Percentiles rank a stretch among this genome's conserved stretches.
These are phyloP conservation scores for Tubulanus polymorphus DNA, from an alignment of 2,888 invertebrate genomes.

Conservation along the genomic window DNA sequence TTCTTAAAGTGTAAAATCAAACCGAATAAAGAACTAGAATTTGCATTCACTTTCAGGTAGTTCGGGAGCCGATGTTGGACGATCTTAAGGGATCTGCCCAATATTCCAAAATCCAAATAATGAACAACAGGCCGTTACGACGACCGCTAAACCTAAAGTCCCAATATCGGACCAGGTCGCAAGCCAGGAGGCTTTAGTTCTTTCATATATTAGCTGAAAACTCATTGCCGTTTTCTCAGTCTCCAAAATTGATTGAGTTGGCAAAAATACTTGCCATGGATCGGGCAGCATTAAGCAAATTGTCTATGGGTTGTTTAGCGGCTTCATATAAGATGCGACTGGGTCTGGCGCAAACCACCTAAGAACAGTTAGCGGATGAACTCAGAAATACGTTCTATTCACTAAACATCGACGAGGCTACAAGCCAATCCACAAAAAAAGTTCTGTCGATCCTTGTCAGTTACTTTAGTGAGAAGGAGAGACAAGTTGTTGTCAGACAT, in stretches of 20 bases:
- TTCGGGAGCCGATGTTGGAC: too few relatives aligned
- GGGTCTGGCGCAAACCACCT: constrained; percentile 8
- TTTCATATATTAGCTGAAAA: constrained; percentile 14
- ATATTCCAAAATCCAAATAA: too few relatives aligned
- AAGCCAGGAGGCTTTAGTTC: constrained; percentile 14
- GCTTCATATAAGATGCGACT: constrained; percentile 13
- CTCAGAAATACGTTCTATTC: constrained; percentile 9
- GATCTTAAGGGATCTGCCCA: too few relatives aligned
- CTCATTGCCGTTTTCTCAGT: constrained; percentile 16
- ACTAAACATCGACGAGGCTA: constrained; percentile 20
- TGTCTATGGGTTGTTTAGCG: constrained; percentile 14
- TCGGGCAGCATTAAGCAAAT: constrained; percentile 11
- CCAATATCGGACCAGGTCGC: constrained; percentile 11
- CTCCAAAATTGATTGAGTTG: constrained; percentile 16
- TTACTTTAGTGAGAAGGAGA: constrained; percentile 1
- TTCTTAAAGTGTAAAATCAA: too few relatives aligned
- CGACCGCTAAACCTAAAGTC: constrained; percentile 10
- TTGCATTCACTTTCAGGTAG: too few relatives aligned
- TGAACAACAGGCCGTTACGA: too few relatives aligned
- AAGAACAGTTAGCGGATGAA: constrained; percentile 3
- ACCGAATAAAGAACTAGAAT: too few relatives aligned
- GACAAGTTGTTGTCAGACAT: constrained; percentile 5
- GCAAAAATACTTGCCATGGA: constrained; percentile 16
- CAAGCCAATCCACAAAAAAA: constrained; percentile 14
- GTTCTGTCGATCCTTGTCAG: constrained; percentile 16